Percentiles rank a stretch among this genome's conserved stretches.
Conservation (phyloP, 2,888 invertebrate species). For the Bombyx huttoni region DNA sequence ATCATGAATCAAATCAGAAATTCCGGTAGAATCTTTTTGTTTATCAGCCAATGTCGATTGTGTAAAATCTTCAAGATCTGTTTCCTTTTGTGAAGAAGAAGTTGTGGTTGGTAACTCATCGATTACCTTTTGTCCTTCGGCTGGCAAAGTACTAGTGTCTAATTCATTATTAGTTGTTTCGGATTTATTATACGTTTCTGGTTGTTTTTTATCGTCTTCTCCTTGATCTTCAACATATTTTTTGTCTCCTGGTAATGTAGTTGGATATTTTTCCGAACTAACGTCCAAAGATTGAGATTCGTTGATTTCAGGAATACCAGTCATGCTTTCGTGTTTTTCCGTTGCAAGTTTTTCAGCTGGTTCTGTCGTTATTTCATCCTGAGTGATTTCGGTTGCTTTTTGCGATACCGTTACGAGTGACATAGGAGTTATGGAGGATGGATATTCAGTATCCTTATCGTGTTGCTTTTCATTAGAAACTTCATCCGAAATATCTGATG, state of each 20-base stretch:
- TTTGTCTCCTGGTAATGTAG: background rate
- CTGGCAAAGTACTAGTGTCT: background rate
- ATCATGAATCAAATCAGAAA: background rate
- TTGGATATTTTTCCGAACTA: background rate
- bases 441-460: background rate
- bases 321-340: background rate
- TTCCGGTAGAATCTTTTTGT: background rate
- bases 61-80: background rate
- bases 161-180: background rate
- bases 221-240: background rate
- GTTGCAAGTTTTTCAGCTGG: background rate
- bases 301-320: background rate
- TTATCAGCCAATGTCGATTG: background rate
- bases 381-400: background rate
- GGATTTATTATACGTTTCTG: background rate
- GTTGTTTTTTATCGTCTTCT: background rate
- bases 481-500: too few species aligned
- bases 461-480: background rate
- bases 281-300: background rate
- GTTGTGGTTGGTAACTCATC: background rate
- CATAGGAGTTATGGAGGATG: background rate
- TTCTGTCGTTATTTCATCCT: background rate
- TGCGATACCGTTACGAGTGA: background rate
- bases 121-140: background rate
- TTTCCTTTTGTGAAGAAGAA: background rate